Conservation (phyloP, 2,888 invertebrate species). For the Oligia strigilis region DNA sequence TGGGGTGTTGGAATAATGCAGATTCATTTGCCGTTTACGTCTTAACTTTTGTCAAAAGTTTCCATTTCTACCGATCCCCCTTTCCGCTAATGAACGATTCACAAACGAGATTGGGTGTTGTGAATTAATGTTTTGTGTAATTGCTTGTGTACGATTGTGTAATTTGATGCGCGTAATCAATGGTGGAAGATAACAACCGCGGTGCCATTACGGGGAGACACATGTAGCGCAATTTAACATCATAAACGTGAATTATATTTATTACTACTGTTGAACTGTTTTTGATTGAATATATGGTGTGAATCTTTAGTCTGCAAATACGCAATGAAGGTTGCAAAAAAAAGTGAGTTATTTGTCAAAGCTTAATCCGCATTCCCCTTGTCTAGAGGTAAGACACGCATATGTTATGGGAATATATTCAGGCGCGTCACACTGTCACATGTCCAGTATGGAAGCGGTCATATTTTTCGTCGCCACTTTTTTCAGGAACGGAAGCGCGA, state of each 20-base stretch:
- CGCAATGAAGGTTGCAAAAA: neutral
- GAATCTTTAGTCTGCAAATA: neutral
- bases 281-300: constrained; percentile 12
- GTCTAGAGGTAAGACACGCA: constrained; percentile 38
- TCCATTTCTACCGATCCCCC: constrained; percentile 77
- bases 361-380: constrained; percentile 43
- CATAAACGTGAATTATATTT: constrained; percentile 9
- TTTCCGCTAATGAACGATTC: constrained; percentile 85
- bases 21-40: constrained; percentile 85
- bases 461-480: constrained; percentile 85
- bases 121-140: constrained; percentile 86
- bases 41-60: constrained; percentile 87
- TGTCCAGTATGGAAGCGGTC: constrained; percentile 79
- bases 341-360: constrained; percentile 42
- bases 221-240: constrained; percentile 28
- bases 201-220: constrained; percentile 13
- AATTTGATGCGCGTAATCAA: constrained; percentile 72
- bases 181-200: constrained; percentile 60
- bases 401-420: constrained; percentile 58
- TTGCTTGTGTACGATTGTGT: constrained; percentile 79
- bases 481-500: constrained; percentile 78
- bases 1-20: constrained; percentile 78
- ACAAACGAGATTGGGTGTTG: constrained; percentile 82
- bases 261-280: neutral
- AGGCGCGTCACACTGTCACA: constrained; percentile 69